Evolutionary conservation across 2,797 vertebrate species (phyloP).

Genomic region (Centropyge bicolor): DNA sequence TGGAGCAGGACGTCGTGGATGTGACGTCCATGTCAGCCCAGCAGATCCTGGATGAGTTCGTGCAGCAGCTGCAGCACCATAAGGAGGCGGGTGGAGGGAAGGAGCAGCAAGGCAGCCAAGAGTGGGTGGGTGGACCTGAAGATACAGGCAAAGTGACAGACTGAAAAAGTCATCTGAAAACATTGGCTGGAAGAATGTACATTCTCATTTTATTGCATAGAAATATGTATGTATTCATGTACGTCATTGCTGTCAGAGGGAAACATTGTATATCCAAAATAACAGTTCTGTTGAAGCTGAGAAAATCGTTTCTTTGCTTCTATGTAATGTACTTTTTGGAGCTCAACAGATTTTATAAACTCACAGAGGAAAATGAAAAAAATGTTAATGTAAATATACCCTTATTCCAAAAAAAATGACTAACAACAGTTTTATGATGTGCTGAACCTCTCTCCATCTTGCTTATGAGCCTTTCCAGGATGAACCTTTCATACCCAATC

Average conservation of each 20-base stretch:
- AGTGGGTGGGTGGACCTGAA: constrained; percentile 53
- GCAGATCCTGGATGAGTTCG: constrained; percentile 83
- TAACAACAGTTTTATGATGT: no score
- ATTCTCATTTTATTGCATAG: background rate
- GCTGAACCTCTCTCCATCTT: no score
- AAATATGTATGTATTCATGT: constrained; percentile 29
- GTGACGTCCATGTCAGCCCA: constrained; percentile 81
- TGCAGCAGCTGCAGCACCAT: constrained; percentile 79
- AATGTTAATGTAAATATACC: background rate
- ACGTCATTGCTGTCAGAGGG: constrained; percentile 12
- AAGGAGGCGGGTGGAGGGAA: constrained; percentile 51
- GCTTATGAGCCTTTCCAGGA: no score
- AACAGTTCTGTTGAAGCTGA: background rate
- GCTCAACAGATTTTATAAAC: background rate
- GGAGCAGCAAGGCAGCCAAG: constrained; percentile 57
- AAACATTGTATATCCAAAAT: constrained; percentile 6
- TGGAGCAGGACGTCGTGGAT: constrained; percentile 59
- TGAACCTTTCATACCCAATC: no score
- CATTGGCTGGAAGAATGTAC: constrained; percentile 6
- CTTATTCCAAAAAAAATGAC: no score
- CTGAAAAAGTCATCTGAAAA: constrained; percentile 42
- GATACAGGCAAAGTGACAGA: constrained; percentile 42
- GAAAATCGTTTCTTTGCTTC: background rate
- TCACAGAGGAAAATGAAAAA: background rate
- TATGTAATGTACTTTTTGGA: background rate